phyloP scores from a whole-genome alignment of 30 jellyfish, hydroid and myxozoan species.

The Phacellophora camtschatica region DNA sequence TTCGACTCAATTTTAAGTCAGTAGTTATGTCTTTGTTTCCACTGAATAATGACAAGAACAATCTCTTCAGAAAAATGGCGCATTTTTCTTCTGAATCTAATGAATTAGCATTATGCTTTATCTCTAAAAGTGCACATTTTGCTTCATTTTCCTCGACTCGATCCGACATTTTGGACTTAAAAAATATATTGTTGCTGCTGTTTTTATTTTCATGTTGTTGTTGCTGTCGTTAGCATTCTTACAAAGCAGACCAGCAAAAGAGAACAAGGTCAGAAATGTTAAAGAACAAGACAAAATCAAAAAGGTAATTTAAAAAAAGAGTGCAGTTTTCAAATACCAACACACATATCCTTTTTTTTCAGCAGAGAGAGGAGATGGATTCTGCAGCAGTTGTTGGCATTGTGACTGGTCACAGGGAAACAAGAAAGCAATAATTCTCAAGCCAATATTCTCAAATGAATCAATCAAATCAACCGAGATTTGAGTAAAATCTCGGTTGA shows the following conservation, averaged over 20 bases:
- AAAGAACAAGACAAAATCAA: too few relatives aligned
- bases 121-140: not conserved
- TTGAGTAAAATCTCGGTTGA: not conserved
- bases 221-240: not conserved
- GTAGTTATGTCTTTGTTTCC: not conserved
- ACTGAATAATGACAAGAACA: not conserved
- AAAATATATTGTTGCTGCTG: conserved; percentile 1
- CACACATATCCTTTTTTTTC: too few relatives aligned
- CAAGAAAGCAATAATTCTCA: not conserved
- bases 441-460: not conserved
- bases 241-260: too few relatives aligned
- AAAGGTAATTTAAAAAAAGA: too few relatives aligned
- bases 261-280: too few relatives aligned
- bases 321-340: too few relatives aligned
- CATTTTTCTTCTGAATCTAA: not conserved
- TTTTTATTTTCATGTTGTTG: not conserved
- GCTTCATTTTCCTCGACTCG: not conserved
- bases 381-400: not conserved
- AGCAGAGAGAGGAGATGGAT: not conserved
- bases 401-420: not conserved
- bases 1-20: not conserved
- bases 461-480: not conserved
- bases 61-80: not conserved
- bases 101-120: not conserved
- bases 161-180: conserved; percentile 18